phyloP scores from a whole-genome alignment of 2,888 invertebrate genomes.

The Mythimna impura region DNA sequence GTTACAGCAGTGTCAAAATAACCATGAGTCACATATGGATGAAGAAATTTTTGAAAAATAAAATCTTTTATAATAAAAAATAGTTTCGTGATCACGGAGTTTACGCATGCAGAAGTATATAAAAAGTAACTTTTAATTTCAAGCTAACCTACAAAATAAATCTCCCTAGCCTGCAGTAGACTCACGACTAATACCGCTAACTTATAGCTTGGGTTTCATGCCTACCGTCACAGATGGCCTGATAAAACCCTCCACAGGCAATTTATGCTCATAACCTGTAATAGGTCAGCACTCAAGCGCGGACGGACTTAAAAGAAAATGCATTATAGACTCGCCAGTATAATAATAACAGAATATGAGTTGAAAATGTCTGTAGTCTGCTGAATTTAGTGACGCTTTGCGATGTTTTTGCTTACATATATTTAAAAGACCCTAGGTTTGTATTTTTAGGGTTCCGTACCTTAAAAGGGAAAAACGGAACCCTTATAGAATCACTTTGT shows the following conservation, averaged over 20 bases:
- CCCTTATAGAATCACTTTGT: no score
- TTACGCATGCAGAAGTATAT: no score
- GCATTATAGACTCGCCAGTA: conserved; percentile 45
- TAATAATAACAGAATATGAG: conserved; percentile 29
- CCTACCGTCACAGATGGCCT: conserved; percentile 70
- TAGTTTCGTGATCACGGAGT: no score
- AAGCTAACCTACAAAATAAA: background rate
- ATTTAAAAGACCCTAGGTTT: no score
- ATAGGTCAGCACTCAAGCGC: conserved; percentile 61
- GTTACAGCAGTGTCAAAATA: no score
- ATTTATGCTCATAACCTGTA: conserved; percentile 72
- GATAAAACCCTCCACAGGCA: conserved; percentile 68
- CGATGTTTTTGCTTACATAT: conserved; percentile 1
- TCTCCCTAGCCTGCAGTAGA: conserved; percentile 29
- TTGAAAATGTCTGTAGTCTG: background rate
- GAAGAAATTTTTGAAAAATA: no score
- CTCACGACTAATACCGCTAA: conserved; percentile 38
- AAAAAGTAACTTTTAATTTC: background rate
- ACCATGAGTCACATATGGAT: no score
- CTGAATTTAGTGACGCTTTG: background rate
- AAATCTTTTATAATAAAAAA: no score
- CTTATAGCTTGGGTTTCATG: conserved; percentile 59
- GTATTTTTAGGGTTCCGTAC: no score
- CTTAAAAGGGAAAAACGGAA: no score
- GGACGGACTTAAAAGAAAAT: conserved; percentile 50